Conservation (phyloP, 2,113 vertebrate genomes). For the Oncorhynchus gorbuscha region DNA sequence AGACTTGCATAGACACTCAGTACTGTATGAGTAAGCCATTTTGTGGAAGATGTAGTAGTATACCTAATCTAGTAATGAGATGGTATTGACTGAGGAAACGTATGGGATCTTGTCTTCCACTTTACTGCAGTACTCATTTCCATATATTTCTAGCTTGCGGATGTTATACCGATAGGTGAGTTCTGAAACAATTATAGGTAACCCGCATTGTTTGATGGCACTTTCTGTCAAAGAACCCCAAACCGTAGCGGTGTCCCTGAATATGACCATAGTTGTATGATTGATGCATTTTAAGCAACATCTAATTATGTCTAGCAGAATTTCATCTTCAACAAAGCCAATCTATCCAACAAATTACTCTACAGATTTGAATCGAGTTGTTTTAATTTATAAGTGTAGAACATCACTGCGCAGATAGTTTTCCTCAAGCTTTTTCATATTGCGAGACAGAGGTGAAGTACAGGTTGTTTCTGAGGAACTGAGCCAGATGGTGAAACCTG, state of each 20-base stretch:
- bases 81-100: neutral
- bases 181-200: conserved; percentile 24
- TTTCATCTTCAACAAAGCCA: conserved; percentile 30
- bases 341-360: conserved; percentile 47
- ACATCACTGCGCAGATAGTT: conserved; percentile 41
- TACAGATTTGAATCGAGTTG: conserved; percentile 35
- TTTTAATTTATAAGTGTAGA: conserved; percentile 46
- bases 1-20: no score
- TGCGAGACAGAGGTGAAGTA: conserved; percentile 33
- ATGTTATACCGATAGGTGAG: conserved; percentile 30
- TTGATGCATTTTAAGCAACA: conserved; percentile 35
- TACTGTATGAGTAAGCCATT: no score
- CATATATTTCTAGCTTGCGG: neutral
- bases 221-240: conserved; percentile 28
- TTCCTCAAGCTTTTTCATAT: conserved; percentile 30
- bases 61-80: neutral
- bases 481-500: conserved; percentile 15
- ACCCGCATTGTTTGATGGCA: conserved; percentile 36
- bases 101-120: conserved; percentile 48
- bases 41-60: no score
- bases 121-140: conserved; percentile 29
- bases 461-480: conserved; percentile 39
- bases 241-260: conserved; percentile 28
- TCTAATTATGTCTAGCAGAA: neutral
- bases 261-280: conserved; percentile 16